phyloP scores from a whole-genome alignment of 2,113 vertebrate genomes.

The Labeo catla region DNA sequence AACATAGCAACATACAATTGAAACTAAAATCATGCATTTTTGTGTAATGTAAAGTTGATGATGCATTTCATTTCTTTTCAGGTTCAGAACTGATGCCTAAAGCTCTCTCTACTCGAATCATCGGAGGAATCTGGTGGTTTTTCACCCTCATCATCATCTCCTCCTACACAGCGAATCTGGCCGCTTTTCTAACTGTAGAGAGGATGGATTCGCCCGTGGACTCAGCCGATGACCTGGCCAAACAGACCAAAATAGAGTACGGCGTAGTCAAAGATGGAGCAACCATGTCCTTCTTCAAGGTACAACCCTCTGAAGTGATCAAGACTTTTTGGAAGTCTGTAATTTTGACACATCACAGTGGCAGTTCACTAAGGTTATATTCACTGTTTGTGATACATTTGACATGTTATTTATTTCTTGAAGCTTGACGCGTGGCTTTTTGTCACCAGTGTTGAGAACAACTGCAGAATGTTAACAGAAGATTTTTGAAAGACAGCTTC shows the following conservation, averaged over 20 bases:
- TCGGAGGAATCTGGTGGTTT: conserved; percentile 99
- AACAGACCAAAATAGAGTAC: conserved; percentile 98
- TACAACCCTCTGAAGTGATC: conserved; percentile 58
- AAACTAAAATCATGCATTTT: not conserved
- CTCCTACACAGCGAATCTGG: conserved; percentile 97
- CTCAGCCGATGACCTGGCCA: conserved; percentile 95
- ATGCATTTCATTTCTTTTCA: conserved; percentile 58
- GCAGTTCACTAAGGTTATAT: too few species aligned
- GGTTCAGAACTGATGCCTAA: conserved; percentile 99
- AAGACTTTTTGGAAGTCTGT: not conserved
- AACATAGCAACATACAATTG: not conserved
- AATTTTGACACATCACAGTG: not conserved
- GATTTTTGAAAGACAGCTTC: conserved; percentile 47
- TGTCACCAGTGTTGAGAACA: conserved; percentile 3
- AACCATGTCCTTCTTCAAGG: conserved; percentile 99
- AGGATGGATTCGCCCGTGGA: conserved; percentile 97
- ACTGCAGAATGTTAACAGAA: conserved; percentile 15
- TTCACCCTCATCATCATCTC: conserved; percentile 99
- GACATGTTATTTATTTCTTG: not conserved
- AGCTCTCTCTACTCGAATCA: conserved; percentile 96
- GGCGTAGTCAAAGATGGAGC: conserved; percentile 95
- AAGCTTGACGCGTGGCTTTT: not conserved
- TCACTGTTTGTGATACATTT: not conserved
- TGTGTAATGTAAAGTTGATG: not conserved
- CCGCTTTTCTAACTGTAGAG: conserved; percentile 95